Evolutionary conservation across 2,113 vertebrate species (phyloP), one percentile per base, ranked within the genome.

Genomic region (Osmerus mordax): DNA sequence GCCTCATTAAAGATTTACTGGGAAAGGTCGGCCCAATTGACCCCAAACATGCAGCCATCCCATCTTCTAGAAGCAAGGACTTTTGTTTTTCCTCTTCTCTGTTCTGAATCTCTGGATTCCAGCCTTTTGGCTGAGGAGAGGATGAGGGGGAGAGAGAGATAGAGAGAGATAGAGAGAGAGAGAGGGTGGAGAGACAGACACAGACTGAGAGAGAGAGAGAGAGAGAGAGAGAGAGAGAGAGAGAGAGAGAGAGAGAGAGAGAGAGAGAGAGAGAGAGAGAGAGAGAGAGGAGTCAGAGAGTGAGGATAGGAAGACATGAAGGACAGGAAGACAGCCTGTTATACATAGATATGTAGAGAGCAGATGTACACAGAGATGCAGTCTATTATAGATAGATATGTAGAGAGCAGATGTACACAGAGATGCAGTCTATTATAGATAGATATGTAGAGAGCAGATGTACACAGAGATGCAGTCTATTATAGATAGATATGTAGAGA

Each of bases 1-100:
- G 72, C 72, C 70, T 80, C 73, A 78, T 79, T 80, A 79, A 83
- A 73, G 65, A 79, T 77, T 81, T 78, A 86, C 79, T 78, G 62
- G 71, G 54, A 84, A 70, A 81, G 70, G 77, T 78, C 78, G 59
- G 69, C 59, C 11, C 59, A 73, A 73, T 68, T 74, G 81, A 86
- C 67, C 77, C 71, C 28, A 23, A 60, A 74, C 60, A 80, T 70
- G 61, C 28, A 76, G 72, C 67, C 53, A 74, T 66, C 47, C 67
- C 58, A 70, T 83, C 73, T 61, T 51, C 56, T 53, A 72, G 29
- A 7, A 70, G 54, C 72, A 47, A 15, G 25, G 18, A 18, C n/a
- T 56, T 56, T 61, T 73, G 65, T 69, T 78, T 62, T 79, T 74
- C 64, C 36, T 69, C 58, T 55, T 58, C 67, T 28, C 59, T 28